Conservation (phyloP, 2,888 invertebrate genomes). For the Spatulosminthurus flaviceps region DNA sequence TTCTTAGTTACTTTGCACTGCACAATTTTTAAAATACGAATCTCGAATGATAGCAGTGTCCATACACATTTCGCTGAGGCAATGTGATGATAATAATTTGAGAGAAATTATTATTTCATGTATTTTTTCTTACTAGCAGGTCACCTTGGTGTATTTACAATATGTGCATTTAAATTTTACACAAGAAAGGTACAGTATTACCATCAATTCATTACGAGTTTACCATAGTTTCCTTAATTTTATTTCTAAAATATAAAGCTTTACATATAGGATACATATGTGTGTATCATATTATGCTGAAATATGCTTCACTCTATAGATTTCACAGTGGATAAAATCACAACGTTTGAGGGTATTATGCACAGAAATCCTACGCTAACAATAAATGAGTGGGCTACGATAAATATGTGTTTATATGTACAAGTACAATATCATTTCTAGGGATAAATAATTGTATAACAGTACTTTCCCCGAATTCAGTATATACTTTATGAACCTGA, state of each 20-base stretch:
- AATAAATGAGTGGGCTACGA: background rate
- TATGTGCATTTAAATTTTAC: slow-evolving; percentile 7
- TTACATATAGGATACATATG: slow-evolving; percentile 11
- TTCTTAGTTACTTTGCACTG: background rate
- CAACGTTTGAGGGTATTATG: slow-evolving; percentile 3
- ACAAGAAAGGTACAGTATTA: slow-evolving; percentile 14
- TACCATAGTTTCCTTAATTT: slow-evolving; percentile 1
- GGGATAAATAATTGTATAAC: too few species aligned
- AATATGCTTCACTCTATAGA: slow-evolving; percentile 1
- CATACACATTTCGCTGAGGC: background rate
- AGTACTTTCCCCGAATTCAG: background rate
- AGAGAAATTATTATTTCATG: background rate
- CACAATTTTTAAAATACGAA: background rate
- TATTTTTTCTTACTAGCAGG: background rate
- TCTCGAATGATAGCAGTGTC: slow-evolving; percentile 10
- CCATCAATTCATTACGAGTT: background rate
- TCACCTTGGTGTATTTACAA: slow-evolving; percentile 26
- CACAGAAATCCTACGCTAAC: slow-evolving; percentile 1
- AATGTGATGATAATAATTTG: background rate
- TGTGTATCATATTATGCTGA: slow-evolving; percentile 9
- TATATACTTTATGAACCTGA: background rate
- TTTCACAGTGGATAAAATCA: slow-evolving; percentile 23
- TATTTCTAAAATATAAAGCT: slow-evolving; percentile 27
- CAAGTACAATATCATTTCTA: background rate
- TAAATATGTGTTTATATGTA: background rate